Evolutionary conservation across 1,140 invertebrate species (phyloP), one percentile per base, ranked within the genome.

Genomic region (Trichonephila inaurata): DNA sequence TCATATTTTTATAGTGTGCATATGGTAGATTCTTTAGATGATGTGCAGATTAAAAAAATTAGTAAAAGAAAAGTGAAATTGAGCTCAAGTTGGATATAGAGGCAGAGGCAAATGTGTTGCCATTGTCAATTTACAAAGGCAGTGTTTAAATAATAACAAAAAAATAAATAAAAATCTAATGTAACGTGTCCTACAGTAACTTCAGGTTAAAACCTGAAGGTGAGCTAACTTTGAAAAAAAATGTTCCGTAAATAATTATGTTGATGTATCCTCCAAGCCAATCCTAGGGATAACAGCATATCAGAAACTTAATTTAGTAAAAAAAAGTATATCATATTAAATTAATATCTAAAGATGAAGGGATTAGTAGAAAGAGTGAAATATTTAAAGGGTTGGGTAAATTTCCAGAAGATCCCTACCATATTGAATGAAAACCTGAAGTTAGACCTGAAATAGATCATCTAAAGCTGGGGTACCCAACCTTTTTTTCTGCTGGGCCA

Each of bases 1-100:
- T n/a, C 87, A 77, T 40, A 69, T 87, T 7, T 87, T 66, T 51
- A 93, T 18, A 6, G 7, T 16, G 81, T 62, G 19, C 28, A 18
- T 8, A 19, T 6, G n/a, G n/a, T 21, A 87, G 33, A 61, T 24
- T 58, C 44, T 24, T 60, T 72, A 33, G 60, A 62, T 28, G 1
- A 28, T 91, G 88, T n/a, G 19, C 64, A 51, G 88, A 81, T 66
- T 16, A 44, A 62, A 89, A 66, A 81, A 69, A n/a, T 64, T 77
- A 12, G 10, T 28, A 28, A 28, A 28, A 14, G 6, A 62, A 62
- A 61, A 92, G 44, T 4, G 14, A n/a, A 4, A 62, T 93, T 18
- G 40, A 85, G 12, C 86, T 93, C 64, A 93, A 93, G n/a, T 24
- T 93, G 24, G 91, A 93, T 40, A 64, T 81, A 61, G 82, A 60